A percentile compares a stretch with the other conserved stretches of the same genome.
phyloP scores from a whole-genome alignment of 2,797 vertebrate species.

The Amblyraja radiata region DNA sequence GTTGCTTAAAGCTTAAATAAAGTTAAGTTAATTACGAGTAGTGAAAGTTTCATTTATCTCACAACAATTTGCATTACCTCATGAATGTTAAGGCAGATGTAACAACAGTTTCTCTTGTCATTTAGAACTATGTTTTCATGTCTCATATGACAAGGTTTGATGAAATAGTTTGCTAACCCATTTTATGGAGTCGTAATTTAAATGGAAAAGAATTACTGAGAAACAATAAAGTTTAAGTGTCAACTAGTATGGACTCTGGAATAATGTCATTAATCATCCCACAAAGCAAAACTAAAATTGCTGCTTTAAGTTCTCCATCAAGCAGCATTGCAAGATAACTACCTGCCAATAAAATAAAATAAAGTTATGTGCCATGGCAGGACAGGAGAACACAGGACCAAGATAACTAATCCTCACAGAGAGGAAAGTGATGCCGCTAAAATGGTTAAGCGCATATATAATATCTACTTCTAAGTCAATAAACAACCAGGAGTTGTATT shows the following conservation, averaged over 20 bases:
- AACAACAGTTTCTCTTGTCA: not conserved
- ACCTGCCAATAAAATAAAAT: not conserved
- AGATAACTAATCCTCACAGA: not conserved
- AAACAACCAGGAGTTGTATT: not conserved
- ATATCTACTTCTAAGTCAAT: not conserved
- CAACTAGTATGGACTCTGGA: not conserved
- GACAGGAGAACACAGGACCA: not conserved
- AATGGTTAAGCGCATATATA: not conserved
- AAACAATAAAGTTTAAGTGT: not conserved
- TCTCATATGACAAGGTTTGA: not conserved
- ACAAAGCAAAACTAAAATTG: not conserved
- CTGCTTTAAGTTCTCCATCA: not conserved
- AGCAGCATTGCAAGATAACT: not conserved
- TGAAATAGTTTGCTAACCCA: not conserved
- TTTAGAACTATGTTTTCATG: not conserved
- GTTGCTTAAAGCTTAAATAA: too few species aligned
- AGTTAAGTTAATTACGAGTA: too few species aligned
- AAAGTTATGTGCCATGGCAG: not conserved
- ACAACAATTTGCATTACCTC: not conserved
- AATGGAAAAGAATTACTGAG: not conserved
- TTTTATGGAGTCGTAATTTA: not conserved
- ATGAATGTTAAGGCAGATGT: not conserved
- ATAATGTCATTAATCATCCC: not conserved
- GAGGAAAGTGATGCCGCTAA: not conserved
- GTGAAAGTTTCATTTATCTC: too few species aligned